phyloP scores from a whole-genome alignment of 2,113 vertebrate species.

The Nesoenas mayeri region DNA sequence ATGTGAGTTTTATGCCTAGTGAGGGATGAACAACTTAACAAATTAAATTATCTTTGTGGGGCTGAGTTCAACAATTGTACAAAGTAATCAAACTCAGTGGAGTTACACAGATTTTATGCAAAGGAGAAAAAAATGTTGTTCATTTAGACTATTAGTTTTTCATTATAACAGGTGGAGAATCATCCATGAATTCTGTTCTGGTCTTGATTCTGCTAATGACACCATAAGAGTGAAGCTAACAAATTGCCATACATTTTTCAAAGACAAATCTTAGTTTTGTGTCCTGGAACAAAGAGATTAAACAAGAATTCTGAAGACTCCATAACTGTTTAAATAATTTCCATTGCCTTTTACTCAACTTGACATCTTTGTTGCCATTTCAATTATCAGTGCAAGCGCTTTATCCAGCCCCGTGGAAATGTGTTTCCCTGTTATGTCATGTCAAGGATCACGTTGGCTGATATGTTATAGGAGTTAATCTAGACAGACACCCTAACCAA shows the following conservation, averaged over 20 bases:
- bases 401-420: background rate
- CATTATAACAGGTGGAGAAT: background rate
- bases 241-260: background rate
- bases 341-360: background rate
- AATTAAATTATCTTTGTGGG: background rate
- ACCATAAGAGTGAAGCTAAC: background rate
- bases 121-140: background rate
- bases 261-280: background rate
- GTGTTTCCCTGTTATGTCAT: background rate
- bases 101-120: background rate
- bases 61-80: too few relatives aligned
- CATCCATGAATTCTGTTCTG: background rate
- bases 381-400: background rate
- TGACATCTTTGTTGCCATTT: background rate
- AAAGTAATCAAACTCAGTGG: background rate
- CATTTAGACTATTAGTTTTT: background rate
- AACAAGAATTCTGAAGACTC: background rate
- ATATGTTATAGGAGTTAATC: background rate
- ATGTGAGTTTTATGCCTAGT: background rate
- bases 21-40: background rate
- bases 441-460: background rate
- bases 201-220: background rate
- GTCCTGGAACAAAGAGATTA: background rate
- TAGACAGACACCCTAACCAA: background rate
- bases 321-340: background rate